phyloP scores from a whole-genome alignment of 2,888 invertebrate species.

The Cenopis cana region DNA sequence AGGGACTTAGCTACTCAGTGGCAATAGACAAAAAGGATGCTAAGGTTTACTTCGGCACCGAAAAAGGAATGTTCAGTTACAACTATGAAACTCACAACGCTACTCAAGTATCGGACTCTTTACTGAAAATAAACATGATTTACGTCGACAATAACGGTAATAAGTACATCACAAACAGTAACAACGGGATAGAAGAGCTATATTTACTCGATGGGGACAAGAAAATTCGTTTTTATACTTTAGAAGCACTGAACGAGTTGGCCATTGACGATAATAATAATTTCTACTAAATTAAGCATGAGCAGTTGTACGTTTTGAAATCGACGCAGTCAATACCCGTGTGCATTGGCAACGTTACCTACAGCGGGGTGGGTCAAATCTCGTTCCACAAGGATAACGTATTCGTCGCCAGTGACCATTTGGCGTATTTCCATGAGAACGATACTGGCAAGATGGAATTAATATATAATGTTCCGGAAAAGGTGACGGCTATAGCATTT shows the following conservation, averaged over 20 bases:
- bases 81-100: slow-evolving; percentile 64
- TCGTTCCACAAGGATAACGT: slow-evolving; percentile 65
- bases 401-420: slow-evolving; percentile 66
- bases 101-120: slow-evolving; percentile 57
- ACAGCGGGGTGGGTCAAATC: slow-evolving; percentile 71
- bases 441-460: slow-evolving; percentile 62
- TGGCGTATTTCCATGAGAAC: slow-evolving; percentile 69
- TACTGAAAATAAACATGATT: slow-evolving; percentile 66
- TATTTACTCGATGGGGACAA: slow-evolving; percentile 65
- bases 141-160: slow-evolving; percentile 73
- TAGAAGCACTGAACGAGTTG: slow-evolving; percentile 68
- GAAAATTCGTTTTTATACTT: slow-evolving; percentile 63
- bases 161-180: slow-evolving; percentile 68
- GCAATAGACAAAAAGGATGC: slow-evolving; percentile 67
- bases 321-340: slow-evolving; percentile 58
- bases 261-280: slow-evolving; percentile 72
- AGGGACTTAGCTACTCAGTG: slow-evolving; percentile 69
- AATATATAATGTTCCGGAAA: slow-evolving; percentile 63
- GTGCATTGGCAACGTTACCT: slow-evolving; percentile 63
- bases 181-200: slow-evolving; percentile 68
- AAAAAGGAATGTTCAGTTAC: slow-evolving; percentile 68
- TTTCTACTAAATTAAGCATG: slow-evolving; percentile 70
- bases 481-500: slow-evolving; percentile 71
- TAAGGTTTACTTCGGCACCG: slow-evolving; percentile 72
- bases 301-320: slow-evolving; percentile 66